Evolutionary conservation across 2,888 invertebrate species (phyloP), one percentile per base, ranked within the genome.

Genomic region (Asteroscopus sphinx): DNA sequence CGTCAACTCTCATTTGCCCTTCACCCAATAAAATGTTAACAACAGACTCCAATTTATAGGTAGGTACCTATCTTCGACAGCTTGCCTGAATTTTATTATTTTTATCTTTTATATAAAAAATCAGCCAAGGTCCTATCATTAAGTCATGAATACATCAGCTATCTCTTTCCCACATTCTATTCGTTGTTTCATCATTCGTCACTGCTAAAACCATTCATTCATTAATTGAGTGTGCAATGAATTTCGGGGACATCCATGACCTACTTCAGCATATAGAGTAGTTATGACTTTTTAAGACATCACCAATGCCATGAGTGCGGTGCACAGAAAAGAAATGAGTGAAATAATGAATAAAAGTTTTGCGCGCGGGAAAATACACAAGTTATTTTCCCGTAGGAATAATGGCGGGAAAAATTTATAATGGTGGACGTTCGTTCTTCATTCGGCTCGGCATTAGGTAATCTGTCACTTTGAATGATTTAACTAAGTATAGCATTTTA

Each of bases 191-290:
- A 52, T 55, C 64, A 67, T 60, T 64, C 65, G 58, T 66, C 63
- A 61, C 63, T 73, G 75, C 55, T 74, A 68, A 71, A 72, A 68
- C 76, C 78, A 81, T 81, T 83, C 80, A 79, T 76, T 75, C 73
- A 83, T 83, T 83, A 81, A 84, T 82, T 84, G 80, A 74, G 72
- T 70, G 65, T 63, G 76, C 79, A 81, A 82, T 79, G 79, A 80
- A 78, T 81, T 83, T 79, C 42, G 72, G 73, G 80, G 77, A 74
- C 75, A 83, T 83, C 87, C 86, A 61, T 88, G 87, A 85, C 87
- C 87, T 45, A 85, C 73, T 76, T 81, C 52, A 45, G 42, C 55
- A 53, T 66, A 62, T 62, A 57, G 69, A 68, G 67, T 60, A 59
- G 57, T 40, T 58, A 62, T 72, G 62, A 58, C 68, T 68, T 62